Percentiles rank a stretch among this genome's conserved stretches.
Evolutionary conservation across 1,140 invertebrate genomes (phyloP).

Genomic region (Hermetia illucens): DNA sequence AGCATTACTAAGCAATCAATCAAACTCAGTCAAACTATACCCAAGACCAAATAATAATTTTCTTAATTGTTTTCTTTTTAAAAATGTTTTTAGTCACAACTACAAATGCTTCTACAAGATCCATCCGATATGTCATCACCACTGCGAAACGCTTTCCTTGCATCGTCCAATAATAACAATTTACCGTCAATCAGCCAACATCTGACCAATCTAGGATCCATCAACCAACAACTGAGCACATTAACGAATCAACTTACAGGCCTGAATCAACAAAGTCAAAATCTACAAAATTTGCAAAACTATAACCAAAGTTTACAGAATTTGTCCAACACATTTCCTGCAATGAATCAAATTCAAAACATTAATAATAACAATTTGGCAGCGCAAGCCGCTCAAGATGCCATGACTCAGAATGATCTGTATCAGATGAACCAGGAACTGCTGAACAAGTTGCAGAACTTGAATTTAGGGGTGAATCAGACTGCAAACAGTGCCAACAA

Average conservation of each 20-base stretch:
- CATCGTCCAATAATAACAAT: constrained; percentile 27
- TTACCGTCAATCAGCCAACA: constrained; percentile 29
- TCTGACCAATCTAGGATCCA: constrained; percentile 28
- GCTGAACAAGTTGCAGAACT: constrained; percentile 39
- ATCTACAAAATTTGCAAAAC: constrained; percentile 22
- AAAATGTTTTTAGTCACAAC: constrained; percentile 12
- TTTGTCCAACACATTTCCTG: constrained; percentile 12
- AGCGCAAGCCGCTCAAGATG: constrained; percentile 17
- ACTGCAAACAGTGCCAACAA: constrained; percentile 2
- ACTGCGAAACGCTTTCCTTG: constrained; percentile 1
- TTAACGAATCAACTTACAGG: constrained; percentile 27
- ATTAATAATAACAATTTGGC: constrained; percentile 20
- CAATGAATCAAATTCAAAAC: constrained; percentile 24
- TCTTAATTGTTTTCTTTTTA: too few relatives aligned
- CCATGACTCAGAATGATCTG: constrained; percentile 22
- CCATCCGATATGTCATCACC: not conserved
- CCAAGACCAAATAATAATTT: too few relatives aligned
- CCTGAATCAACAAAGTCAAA: constrained; percentile 29
- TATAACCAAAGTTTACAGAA: constrained; percentile 8
- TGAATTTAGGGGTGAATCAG: constrained; percentile 28
- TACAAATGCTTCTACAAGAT: constrained; percentile 26
- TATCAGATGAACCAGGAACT: constrained; percentile 35
- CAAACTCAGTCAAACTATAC: too few relatives aligned
- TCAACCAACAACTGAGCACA: constrained; percentile 28
- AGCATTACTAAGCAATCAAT: too few relatives aligned